phyloP scores from a whole-genome alignment of 2,888 invertebrate genomes.

The Cosmopolites sordidus region DNA sequence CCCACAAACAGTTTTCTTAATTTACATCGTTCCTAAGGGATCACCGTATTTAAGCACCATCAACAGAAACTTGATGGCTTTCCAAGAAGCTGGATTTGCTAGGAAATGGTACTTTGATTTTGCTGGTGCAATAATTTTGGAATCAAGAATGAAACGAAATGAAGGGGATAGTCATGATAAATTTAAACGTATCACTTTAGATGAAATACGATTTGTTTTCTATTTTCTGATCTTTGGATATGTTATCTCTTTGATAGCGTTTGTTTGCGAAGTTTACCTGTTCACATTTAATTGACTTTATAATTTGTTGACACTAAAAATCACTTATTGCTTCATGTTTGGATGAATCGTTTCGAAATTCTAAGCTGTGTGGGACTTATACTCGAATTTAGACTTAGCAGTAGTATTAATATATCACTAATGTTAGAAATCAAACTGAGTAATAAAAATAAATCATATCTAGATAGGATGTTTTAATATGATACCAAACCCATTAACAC shows the following conservation, averaged over 20 bases:
- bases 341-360: no score
- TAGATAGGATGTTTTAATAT: no score
- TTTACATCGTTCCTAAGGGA: slow-evolving; percentile 48
- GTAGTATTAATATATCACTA: no score
- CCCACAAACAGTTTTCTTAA: slow-evolving; percentile 46
- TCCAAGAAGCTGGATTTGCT: slow-evolving; percentile 46
- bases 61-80: slow-evolving; percentile 40
- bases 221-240: background rate
- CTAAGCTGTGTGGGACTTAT: no score
- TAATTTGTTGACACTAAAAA: no score
- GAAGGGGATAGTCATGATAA: background rate
- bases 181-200: background rate
- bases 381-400: no score
- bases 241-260: background rate
- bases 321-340: no score
- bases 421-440: no score
- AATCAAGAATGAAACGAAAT: slow-evolving; percentile 3
- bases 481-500: no score
- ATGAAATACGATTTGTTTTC: background rate
- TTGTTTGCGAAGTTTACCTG: background rate
- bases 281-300: no score
- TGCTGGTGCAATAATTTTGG: slow-evolving; percentile 30
- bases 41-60: slow-evolving; percentile 46
- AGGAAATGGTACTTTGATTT: slow-evolving; percentile 46
- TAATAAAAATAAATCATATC: no score